Base-by-base conservation (phyloP, 2,888 invertebrate genomes). In the Buathra laborator region DNA sequence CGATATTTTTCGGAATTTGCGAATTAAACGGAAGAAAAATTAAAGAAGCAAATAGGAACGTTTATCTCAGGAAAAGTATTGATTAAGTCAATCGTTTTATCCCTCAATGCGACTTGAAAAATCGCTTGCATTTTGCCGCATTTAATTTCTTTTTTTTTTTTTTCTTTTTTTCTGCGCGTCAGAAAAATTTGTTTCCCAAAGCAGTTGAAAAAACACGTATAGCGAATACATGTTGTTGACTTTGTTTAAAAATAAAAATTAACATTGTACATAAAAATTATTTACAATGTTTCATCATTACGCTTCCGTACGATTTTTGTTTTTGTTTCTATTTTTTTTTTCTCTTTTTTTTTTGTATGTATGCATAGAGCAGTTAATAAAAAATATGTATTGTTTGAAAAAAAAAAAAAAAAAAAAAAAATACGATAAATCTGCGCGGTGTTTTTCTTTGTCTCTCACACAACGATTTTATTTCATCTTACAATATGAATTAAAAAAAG, bases 251-350 rank as follows among this genome's bases (percentile, higher is more conserved):
- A 79, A 81, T 81, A 67, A 78, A 66, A 79, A 81, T 81, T 67
- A 75, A 67, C 81, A 81, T 87, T 87, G 84, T 86, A 86, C 78
- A 82, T 82, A 87, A 66, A 43, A 68, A 44, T 37, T 79, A 64
- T 70, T 59, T 86, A 72, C 81, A 76, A 77, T 84, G 72, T 84
- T 85, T 83, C 77, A 81, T 86, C 76, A 81, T 80, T 84, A 82
- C 84, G 64, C 78, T 86, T 80, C 80, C 80, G 56, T 66, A 75
- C 51, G 62, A 68, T 71, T 44, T 48, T 80, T 80, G 68, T 44
- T 16, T 12, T 48, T 16, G 37, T 32, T 48, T n/a, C 67, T 70
- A n/a, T 74, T 67, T 37, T 37, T 81, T 84, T 75, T 53, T 46
- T 12, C 9, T 6, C 44, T 19, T 29, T 53, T 84, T 80, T 70